Percentiles rank a stretch among this genome's conserved stretches.
These are phyloP conservation scores for Danionella cerebrum DNA, from an alignment of 2,113 vertebrate genomes.

Conservation along the genomic window DNA sequence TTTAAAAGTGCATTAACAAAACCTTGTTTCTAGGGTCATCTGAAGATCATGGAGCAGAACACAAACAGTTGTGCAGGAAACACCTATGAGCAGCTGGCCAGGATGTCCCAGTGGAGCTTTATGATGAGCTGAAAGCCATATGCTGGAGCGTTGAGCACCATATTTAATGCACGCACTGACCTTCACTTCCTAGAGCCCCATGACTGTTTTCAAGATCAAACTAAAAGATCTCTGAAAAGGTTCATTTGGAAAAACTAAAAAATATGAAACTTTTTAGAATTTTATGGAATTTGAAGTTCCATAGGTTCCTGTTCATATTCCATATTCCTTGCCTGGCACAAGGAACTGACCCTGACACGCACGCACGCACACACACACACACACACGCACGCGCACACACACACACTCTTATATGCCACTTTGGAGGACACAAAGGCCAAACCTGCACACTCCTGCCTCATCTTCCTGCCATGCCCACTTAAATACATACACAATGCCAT, in stretches of 20 bases:
- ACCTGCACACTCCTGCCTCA: slow-evolving; percentile 72
- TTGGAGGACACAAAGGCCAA: too few relatives aligned
- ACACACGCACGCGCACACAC: too few relatives aligned
- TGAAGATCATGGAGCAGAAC: background rate
- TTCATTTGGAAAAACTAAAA: background rate
- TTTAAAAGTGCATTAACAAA: background rate
- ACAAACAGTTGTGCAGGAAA: slow-evolving; percentile 1
- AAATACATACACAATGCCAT: slow-evolving; percentile 47
- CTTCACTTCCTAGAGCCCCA: background rate
- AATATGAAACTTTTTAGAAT: too few relatives aligned
- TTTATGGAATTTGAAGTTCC: too few relatives aligned
- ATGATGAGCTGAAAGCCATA: slow-evolving; percentile 19
- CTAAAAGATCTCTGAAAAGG: background rate
- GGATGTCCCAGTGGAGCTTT: slow-evolving; percentile 19
- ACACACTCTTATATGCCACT: too few relatives aligned
- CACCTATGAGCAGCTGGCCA: background rate
- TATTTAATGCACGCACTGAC: background rate
- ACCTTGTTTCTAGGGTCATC: background rate
- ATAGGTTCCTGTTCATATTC: too few relatives aligned
- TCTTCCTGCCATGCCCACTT: slow-evolving; percentile 69
- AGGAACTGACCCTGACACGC: too few relatives aligned
- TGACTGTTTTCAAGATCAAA: slow-evolving; percentile 3
- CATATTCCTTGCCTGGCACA: too few relatives aligned
- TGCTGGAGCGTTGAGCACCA: background rate
- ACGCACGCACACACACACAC: too few relatives aligned